Evolutionary conservation across 2,888 invertebrate genomes (phyloP), one percentile per base, ranked within the genome.

Genomic region (Plemyria rubiginata): DNA sequence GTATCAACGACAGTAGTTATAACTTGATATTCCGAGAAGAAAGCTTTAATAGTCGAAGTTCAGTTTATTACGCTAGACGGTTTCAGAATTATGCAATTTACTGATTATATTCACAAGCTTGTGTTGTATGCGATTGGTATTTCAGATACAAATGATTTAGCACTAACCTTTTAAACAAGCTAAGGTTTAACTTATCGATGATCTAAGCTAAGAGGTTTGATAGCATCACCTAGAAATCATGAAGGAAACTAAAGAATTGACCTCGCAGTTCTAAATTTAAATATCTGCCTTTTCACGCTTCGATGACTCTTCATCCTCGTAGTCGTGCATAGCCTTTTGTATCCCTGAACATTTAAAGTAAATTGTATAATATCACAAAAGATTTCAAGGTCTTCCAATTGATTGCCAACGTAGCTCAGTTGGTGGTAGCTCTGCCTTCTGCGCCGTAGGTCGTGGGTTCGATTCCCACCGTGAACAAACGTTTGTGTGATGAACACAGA

Each of bases 231-330:
- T 56, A 54, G 32, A 64, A 80, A 69, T 74, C 69, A 74, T 70
- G 66, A 73, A 80, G 75, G 77, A 80, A 81, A 75, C 71, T 72
- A 72, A 74, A 73, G 74, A 70, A 64, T 65, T 62, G 76, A 72
- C 85, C 85, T 86, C 85, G 84, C 73, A 58, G 63, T 67, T 70
- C 70, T 74, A 75, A 75, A 75, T 45, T 46, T 36, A 50, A 54
- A 60, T 64, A 70, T 68, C 41, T 57, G 60, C 54, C 52, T 64
- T 60, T 68, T 66, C 62, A 71, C 58, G 70, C 65, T 71, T 60
- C 49, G 67, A 51, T 62, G 66, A 56, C 43, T 62, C 48, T 62
- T 55, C 62, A 62, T n/a, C n/a, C n/a, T n/a, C n/a, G 56, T 61
- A 32, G 12, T 61, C 60, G 62, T 43, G 54, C 28, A 61, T 60